Evolutionary conservation across 2,797 vertebrate species (phyloP), one percentile per base, ranked within the genome.

Genomic region (Choloepus didactylus): DNA sequence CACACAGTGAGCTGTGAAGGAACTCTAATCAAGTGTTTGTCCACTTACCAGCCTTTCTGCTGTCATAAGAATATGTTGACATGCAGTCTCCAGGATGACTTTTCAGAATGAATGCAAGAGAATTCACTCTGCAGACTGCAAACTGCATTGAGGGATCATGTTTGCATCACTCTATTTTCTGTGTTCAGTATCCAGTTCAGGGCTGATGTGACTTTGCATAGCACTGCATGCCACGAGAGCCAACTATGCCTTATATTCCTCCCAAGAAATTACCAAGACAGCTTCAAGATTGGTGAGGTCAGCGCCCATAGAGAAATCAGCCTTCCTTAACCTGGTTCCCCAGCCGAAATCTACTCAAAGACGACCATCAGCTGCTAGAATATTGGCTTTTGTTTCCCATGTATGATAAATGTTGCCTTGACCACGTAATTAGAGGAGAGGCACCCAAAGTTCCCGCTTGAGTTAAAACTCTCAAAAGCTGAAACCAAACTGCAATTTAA

Each of bases 401-500:
- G 27, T 54, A 8, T 7, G 31, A 66, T 31, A 54, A 19, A 11
- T 51, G 62, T n/a, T 29, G 49, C 54, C 9, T 67, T 91, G 66
- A 80, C 59, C 38, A 31, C 69, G n/a, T 69, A n/a, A 9, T 62
- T 81, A 73, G 25, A 87, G 23, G 9, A 72, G 56, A 88, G 51
- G 51, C 16, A 54, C 35, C 23, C 23, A 12, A 81, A 66, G 38
- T 82, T 94, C 41, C 69, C 12, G 41, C 56, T 91, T 51, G 35
- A 94, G 73, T 60, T 92, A 35, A 91, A 94, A 72, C 23, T 59
- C 31, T 67, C 72, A 91, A 91, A 94, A 87, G 10, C 56, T 64
- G 49, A 95, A 94, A 87, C 7, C 1, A 23, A 92, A 9, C 56
- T 90, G 46, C 21, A 69, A 84, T 70, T 95, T 96, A 73, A 92